Evolutionary conservation across 2,113 vertebrate genomes (phyloP).

Genomic region (Parotia lawesii): DNA sequence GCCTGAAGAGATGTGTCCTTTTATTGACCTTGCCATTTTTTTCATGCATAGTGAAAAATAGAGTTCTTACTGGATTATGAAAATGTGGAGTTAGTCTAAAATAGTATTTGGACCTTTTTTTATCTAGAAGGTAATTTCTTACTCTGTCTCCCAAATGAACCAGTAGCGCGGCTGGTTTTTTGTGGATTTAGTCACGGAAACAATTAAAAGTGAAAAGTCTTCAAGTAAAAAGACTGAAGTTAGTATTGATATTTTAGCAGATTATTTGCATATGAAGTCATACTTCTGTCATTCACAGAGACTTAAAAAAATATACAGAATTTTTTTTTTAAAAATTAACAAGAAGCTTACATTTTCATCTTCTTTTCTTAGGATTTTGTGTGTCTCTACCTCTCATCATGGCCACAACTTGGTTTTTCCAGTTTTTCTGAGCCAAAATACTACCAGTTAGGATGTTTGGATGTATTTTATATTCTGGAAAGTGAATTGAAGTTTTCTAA

Average conservation of each 20-base stretch:
- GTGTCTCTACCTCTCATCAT: neutral
- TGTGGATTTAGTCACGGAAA: neutral
- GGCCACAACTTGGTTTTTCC: neutral
- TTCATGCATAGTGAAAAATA: neutral
- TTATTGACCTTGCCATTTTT: neutral
- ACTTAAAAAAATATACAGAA: neutral
- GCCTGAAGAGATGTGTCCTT: neutral
- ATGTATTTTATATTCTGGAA: neutral
- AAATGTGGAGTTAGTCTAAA: neutral
- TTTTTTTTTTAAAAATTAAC: neutral
- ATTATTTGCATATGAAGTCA: neutral
- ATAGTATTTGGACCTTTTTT: neutral
- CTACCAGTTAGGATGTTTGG: neutral
- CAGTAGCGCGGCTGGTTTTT: accelerated
- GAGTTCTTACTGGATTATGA: neutral
- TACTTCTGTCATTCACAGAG: neutral
- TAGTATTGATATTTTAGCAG: neutral
- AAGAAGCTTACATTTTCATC: neutral
- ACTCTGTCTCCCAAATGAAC: neutral
- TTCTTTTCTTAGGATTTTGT: neutral
- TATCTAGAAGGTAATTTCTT: neutral
- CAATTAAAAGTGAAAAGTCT: neutral
- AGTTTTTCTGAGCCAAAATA: neutral
- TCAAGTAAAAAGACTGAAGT: neutral
- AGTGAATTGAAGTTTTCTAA: neutral